Evolutionary conservation across 2,797 vertebrate genomes (phyloP).

Genomic region (Gorsachius magnificus): DNA sequence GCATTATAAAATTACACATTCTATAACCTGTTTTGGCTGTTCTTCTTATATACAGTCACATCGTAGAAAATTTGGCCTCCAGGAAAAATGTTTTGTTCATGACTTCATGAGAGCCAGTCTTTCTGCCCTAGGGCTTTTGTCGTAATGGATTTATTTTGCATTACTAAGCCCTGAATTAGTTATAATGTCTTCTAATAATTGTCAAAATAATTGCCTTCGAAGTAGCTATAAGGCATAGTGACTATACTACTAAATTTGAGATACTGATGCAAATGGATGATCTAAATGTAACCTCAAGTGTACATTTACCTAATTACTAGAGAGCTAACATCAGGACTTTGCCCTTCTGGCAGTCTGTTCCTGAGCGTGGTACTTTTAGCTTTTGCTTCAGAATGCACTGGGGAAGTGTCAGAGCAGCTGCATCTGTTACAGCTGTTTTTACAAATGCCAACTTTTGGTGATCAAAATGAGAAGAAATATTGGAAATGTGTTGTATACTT

Average conservation of each 20-base stretch:
- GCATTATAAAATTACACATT: not conserved
- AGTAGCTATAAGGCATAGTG: not conserved
- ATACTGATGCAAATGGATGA: not conserved
- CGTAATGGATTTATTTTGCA: slow-evolving; percentile 3
- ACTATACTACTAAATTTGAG: not conserved
- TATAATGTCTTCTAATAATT: not conserved
- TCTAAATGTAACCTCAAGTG: not conserved
- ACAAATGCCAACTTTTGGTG: not conserved
- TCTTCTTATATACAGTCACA: not conserved
- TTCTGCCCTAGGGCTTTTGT: not conserved
- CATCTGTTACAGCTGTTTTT: not conserved
- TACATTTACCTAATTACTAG: not conserved
- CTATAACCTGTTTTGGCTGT: accelerated
- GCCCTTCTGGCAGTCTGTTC: not conserved
- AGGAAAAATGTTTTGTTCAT: not conserved
- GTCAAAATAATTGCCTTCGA: slow-evolving; percentile 6
- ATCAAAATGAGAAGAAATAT: not conserved
- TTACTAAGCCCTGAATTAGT: not conserved
- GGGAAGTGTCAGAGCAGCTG: not conserved
- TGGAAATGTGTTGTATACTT: not conserved
- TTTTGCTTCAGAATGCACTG: not conserved
- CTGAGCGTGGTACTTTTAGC: not conserved
- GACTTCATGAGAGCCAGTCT: accelerated
- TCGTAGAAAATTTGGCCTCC: not conserved
- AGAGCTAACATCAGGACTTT: not conserved